These are phyloP conservation scores for Scaeva pyrastri DNA, from an alignment of 2,888 invertebrate genomes.

Conservation along the genomic window DNA sequence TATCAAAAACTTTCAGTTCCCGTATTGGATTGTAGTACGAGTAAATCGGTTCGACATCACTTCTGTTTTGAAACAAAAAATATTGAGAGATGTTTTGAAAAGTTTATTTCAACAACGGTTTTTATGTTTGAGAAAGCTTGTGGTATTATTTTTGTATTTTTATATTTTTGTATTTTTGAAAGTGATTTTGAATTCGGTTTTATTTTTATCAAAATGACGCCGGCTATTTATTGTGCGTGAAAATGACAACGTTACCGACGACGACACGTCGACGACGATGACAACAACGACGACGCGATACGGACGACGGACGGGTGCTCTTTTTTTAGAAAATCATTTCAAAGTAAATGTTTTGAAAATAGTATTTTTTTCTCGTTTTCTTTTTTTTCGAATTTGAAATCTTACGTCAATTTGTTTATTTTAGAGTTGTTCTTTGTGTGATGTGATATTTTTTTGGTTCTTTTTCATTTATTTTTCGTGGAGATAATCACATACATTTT, in stretches of 20 bases:
- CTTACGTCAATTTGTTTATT: constrained; percentile 64
- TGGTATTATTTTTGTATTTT: background rate
- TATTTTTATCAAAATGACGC: constrained; percentile 22
- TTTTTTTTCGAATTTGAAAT: constrained; percentile 1
- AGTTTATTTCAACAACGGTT: background rate
- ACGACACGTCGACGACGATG: too few relatives aligned
- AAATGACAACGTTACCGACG: constrained; percentile 28
- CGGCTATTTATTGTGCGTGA: constrained; percentile 35
- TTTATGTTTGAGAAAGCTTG: background rate
- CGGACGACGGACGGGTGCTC: constrained; percentile 6
- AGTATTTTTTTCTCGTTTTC: constrained; percentile 5
- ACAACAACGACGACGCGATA: background rate
- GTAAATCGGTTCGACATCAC: background rate
- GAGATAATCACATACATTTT: constrained; percentile 8
- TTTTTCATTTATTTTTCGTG: background rate
- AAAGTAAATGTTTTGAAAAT: constrained; percentile 35
- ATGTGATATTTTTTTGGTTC: constrained; percentile 54
- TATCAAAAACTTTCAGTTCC: constrained; percentile 25
- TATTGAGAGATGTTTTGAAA: constrained; percentile 11
- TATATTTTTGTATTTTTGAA: too few relatives aligned
- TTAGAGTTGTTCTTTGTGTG: constrained; percentile 34
- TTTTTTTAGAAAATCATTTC: constrained; percentile 10
- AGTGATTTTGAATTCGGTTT: constrained; percentile 5
- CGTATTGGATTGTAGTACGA: background rate
- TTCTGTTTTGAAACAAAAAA: background rate